phyloP scores from a whole-genome alignment of 2,888 invertebrate species.

The Cephus spinipes region DNA sequence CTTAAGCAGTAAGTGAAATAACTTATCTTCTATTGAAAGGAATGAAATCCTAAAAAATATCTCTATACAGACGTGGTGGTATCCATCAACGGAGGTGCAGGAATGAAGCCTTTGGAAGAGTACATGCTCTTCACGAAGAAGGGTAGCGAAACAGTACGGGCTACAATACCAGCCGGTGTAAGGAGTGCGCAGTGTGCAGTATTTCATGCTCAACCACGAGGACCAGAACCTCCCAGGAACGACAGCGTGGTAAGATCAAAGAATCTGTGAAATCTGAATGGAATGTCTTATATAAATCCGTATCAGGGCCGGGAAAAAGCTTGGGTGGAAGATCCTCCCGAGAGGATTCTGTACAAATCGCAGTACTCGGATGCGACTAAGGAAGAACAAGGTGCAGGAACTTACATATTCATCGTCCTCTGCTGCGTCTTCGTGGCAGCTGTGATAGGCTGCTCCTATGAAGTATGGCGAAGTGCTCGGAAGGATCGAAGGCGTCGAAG shows the following conservation, averaged over 20 bases:
- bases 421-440: slow-evolving; percentile 81
- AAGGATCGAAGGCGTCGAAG: slow-evolving; percentile 55
- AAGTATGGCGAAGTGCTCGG: slow-evolving; percentile 69
- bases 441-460: slow-evolving; percentile 76
- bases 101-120: slow-evolving; percentile 89
- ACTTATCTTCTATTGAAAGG: neutral
- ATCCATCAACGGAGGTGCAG: slow-evolving; percentile 77
- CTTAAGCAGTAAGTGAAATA: slow-evolving; percentile 80
- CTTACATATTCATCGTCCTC: slow-evolving; percentile 84
- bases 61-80: slow-evolving; percentile 80
- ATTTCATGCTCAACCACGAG: slow-evolving; percentile 69
- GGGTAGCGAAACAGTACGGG: slow-evolving; percentile 85
- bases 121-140: slow-evolving; percentile 92
- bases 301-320: slow-evolving; percentile 79
- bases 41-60: neutral
- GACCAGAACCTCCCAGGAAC: slow-evolving; percentile 60
- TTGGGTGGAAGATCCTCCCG: slow-evolving; percentile 89
- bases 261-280: neutral
- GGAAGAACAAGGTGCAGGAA: slow-evolving; percentile 82
- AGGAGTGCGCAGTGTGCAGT: slow-evolving; percentile 88
- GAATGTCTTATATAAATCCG: neutral
- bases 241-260: slow-evolving; percentile 66
- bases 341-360: slow-evolving; percentile 80
- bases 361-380: slow-evolving; percentile 79
- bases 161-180: slow-evolving; percentile 88